phyloP scores from a whole-genome alignment of 2,888 invertebrate species.

The Neoaliturus tenellus region DNA sequence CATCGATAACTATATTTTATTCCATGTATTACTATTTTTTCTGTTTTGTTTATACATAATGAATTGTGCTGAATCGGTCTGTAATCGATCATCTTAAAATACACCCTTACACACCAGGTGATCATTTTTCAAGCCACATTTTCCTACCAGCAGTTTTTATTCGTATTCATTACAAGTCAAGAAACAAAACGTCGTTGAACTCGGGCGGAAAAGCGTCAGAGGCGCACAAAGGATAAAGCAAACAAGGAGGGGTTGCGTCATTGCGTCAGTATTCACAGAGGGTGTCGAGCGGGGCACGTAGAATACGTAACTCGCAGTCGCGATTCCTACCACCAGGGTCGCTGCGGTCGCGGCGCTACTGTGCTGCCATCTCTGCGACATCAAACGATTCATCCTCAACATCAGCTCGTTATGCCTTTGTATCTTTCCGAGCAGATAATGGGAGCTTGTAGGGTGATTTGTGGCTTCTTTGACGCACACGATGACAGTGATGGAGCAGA shows the following conservation, averaged over 20 bases:
- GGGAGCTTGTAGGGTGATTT: not conserved
- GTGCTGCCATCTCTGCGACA: not conserved
- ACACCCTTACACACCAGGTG: no score
- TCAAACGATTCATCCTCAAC: not conserved
- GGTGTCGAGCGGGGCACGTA: not conserved
- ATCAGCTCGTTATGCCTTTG: not conserved
- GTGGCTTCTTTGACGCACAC: not conserved
- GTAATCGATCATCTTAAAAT: no score
- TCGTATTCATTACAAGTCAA: no score
- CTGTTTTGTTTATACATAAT: no score
- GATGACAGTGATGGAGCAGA: no score
- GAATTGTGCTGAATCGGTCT: no score
- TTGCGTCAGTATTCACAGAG: not conserved
- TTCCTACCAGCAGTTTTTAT: no score
- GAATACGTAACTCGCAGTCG: not conserved
- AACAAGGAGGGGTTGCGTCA: not conserved
- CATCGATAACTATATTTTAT: no score
- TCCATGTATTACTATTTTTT: no score
- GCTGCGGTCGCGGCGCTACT: not conserved
- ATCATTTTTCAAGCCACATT: no score
- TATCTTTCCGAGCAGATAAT: not conserved
- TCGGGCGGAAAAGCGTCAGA: not conserved
- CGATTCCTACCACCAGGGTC: not conserved
- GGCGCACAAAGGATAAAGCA: not conserved
- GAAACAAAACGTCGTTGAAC: no score